These are phyloP conservation scores for Planococcus citri DNA, from an alignment of 1,140 invertebrate species.

Conservation along the genomic window DNA sequence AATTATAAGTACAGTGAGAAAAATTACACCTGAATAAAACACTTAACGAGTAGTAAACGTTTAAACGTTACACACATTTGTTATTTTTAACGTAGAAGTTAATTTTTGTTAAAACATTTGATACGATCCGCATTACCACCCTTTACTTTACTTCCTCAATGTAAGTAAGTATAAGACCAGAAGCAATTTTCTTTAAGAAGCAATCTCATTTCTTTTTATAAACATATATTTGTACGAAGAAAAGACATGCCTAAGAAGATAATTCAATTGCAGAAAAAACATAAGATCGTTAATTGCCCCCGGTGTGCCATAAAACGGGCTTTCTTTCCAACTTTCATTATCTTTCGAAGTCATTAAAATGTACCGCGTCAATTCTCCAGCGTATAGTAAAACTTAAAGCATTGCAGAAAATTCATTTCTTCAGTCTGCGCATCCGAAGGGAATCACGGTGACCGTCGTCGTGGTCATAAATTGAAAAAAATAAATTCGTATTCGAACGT, in stretches of 20 bases:
- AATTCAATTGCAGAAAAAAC: constrained; percentile 1
- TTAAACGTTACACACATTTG: no score
- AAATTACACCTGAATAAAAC: no score
- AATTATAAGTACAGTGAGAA: no score
- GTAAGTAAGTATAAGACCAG: no score
- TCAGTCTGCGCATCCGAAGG: background rate
- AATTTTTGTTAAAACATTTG: no score
- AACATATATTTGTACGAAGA: background rate
- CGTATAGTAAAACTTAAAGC: background rate
- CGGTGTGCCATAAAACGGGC: background rate
- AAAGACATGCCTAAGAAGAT: background rate
- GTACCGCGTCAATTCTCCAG: background rate
- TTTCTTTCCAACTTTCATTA: constrained; percentile 7
- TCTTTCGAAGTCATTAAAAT: constrained; percentile 7
- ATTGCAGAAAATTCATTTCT: background rate
- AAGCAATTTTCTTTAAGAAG: background rate
- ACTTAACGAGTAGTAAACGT: no score
- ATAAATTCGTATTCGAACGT: background rate
- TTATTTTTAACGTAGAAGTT: no score
- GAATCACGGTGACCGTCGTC: background rate
- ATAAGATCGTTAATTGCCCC: constrained; percentile 6
- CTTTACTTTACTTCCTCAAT: no score
- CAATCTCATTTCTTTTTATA: constrained; percentile 4
- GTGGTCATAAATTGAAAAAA: background rate
- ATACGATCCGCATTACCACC: no score